Evolutionary conservation across 2,888 invertebrate genomes (phyloP).

Genomic region (Biston stratarius): DNA sequence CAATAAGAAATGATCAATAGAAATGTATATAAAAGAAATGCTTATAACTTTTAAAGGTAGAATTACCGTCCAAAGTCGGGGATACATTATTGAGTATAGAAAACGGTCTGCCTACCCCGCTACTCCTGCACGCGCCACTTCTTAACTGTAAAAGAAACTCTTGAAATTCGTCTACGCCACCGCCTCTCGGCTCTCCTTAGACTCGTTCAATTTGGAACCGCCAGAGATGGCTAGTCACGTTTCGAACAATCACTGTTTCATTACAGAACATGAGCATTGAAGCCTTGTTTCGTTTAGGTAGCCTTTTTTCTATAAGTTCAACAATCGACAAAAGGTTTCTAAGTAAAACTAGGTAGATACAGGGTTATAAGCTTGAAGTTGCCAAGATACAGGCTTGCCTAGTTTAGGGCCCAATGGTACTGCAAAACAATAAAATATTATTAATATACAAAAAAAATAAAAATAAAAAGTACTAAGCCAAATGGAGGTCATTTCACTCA

Average conservation of each 20-base stretch:
- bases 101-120: constrained; percentile 44
- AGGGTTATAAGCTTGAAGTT: not conserved
- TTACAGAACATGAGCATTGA: constrained; percentile 24
- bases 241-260: constrained; percentile 48
- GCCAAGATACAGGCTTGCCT: no score
- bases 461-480: no score
- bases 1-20: no score
- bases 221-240: constrained; percentile 63
- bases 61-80: no score
- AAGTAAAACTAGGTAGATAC: not conserved
- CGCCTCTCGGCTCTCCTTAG: constrained; percentile 65
- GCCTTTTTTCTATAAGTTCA: not conserved
- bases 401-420: no score
- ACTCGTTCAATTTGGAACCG: constrained; percentile 62
- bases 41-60: not conserved
- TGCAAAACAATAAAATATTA: no score
- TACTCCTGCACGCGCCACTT: constrained; percentile 77
- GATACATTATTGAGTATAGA: constrained; percentile 39
- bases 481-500: no score
- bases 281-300: constrained; percentile 3
- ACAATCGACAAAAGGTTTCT: not conserved
- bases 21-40: not conserved
- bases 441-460: no score
- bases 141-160: constrained; percentile 77
- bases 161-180: constrained; percentile 77